Conservation (phyloP, 2,888 invertebrate species). For the Lordiphosa fenestrarum region DNA sequence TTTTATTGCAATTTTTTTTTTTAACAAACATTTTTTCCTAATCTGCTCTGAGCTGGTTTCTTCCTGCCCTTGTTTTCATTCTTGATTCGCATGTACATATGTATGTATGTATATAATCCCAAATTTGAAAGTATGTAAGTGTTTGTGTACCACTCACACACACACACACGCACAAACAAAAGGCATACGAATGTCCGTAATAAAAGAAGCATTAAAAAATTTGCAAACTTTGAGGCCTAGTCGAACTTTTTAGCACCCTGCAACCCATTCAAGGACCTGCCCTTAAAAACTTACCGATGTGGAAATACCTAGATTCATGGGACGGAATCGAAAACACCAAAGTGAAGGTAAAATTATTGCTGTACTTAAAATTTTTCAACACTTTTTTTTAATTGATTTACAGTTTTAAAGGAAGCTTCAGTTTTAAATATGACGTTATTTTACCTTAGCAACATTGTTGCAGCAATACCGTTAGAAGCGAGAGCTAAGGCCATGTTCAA, state of each 20-base stretch:
- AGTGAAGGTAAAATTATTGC: too few species aligned
- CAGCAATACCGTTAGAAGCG: too few species aligned
- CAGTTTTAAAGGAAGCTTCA: too few species aligned
- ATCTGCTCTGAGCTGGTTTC: neutral
- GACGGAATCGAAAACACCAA: too few species aligned
- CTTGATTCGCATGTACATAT: neutral
- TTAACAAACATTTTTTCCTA: conserved; percentile 9
- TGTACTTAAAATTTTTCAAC: too few species aligned
- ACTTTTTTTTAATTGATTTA: too few species aligned
- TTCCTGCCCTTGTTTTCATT: conserved; percentile 3
- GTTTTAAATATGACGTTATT: too few species aligned
- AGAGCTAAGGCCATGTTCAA: too few species aligned
- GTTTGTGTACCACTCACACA: conserved; percentile 7
- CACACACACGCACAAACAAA: conserved; percentile 4
- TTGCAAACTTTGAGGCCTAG: conserved; percentile 10
- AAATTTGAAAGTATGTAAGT: too few species aligned
- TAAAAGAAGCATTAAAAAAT: conserved; percentile 48
- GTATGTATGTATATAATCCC: conserved; percentile 2
- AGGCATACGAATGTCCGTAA: conserved; percentile 43
- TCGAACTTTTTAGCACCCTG: conserved; percentile 6
- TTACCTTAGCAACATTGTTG: too few species aligned
- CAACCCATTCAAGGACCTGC: neutral
- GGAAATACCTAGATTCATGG: too few species aligned
- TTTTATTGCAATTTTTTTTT: conserved; percentile 21
- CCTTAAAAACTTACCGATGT: too few species aligned